phyloP scores from a whole-genome alignment of 2,797 vertebrate species.

The Luscinia megarhynchos region DNA sequence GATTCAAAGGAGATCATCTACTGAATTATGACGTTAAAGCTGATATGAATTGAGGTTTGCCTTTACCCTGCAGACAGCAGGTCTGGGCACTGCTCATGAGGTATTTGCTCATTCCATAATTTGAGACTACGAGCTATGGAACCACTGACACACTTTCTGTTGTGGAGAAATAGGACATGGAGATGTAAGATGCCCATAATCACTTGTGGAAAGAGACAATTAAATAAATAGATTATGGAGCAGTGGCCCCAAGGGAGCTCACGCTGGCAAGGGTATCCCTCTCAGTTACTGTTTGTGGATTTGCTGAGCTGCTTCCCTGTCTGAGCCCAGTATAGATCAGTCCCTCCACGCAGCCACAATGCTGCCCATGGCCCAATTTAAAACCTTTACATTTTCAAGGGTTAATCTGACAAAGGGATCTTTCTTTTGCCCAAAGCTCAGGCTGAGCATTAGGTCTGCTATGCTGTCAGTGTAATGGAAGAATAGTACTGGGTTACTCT shows the following conservation, averaged over 20 bases:
- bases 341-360: background rate
- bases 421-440: background rate
- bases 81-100: background rate
- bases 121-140: rapidly evolving
- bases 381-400: background rate
- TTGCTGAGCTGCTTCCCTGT: background rate
- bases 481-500: background rate
- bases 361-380: background rate
- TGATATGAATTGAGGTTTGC: background rate
- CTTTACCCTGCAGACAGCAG: background rate
- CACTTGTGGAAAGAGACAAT: background rate
- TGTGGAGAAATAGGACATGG: background rate
- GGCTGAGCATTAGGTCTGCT: background rate
- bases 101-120: background rate
- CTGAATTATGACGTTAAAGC: background rate
- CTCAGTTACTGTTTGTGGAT: background rate
- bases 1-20: background rate
- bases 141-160: background rate
- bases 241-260: background rate
- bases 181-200: background rate
- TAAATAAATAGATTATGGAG: background rate
- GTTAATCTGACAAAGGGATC: background rate
- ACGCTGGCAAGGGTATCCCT: rapidly evolving
- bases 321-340: background rate
- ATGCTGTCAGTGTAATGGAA: background rate